Evolutionary conservation across 1,140 invertebrate species (phyloP).

Genomic region (Andrena cerasifolii): DNA sequence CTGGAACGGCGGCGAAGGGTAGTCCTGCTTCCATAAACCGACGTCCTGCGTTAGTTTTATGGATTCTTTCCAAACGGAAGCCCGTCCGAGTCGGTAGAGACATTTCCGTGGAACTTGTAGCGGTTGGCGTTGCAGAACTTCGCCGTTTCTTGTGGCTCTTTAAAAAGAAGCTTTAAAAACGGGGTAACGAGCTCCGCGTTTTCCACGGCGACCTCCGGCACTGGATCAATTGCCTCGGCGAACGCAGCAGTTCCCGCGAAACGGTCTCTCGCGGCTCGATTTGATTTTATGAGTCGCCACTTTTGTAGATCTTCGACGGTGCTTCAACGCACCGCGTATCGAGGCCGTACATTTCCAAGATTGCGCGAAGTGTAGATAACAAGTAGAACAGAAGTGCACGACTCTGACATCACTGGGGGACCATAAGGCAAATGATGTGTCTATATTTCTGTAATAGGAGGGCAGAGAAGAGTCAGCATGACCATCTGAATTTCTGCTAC

Average conservation of each 20-base stretch:
- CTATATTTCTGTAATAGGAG: too few species aligned
- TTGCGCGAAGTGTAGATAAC: not conserved
- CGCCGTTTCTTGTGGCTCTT: slow-evolving; percentile 3
- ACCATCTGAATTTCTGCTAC: too few species aligned
- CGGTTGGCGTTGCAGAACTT: slow-evolving; percentile 16
- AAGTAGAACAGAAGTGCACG: not conserved
- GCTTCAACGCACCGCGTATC: not conserved
- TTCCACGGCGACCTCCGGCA: not conserved
- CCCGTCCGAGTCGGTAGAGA: not conserved
- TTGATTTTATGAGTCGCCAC: not conserved
- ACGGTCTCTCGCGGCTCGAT: slow-evolving; percentile 1
- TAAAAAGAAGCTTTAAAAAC: slow-evolving; percentile 15
- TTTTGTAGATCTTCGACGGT: not conserved
- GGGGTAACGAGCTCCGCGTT: not conserved
- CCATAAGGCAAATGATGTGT: too few species aligned
- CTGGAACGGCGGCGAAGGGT: not conserved
- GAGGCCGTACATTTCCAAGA: not conserved
- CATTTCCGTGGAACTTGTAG: slow-evolving; percentile 1
- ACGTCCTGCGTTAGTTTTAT: slow-evolving; percentile 34
- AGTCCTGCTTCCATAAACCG: slow-evolving; percentile 21
- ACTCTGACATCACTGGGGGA: not conserved
- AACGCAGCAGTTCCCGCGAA: not conserved
- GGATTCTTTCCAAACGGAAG: slow-evolving; percentile 37
- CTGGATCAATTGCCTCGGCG: not conserved
- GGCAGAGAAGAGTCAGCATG: too few species aligned